These are phyloP conservation scores for Mactra quadrangularis DNA, from an alignment of 1,140 invertebrate genomes.

Conservation along the genomic window DNA sequence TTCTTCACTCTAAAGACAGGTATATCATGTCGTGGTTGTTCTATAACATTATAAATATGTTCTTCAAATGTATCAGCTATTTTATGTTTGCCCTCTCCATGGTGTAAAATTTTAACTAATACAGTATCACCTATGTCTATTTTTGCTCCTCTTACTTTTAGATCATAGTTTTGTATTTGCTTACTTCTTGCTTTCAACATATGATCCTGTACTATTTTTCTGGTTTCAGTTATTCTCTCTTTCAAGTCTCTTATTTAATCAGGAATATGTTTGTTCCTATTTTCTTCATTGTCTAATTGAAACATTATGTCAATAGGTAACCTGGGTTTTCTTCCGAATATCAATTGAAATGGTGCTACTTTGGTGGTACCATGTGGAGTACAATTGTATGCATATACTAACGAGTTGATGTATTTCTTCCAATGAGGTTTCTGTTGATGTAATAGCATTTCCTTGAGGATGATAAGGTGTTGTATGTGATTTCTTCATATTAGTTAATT, in stretches of 20 bases:
- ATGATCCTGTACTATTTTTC: slow-evolving; percentile 7
- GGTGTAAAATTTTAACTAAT: slow-evolving; percentile 12
- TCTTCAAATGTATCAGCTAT: slow-evolving; percentile 14
- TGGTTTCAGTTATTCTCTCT: neutral
- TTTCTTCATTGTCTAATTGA: neutral
- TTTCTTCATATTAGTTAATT: neutral
- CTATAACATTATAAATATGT: slow-evolving; percentile 17
- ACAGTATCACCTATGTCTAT: neutral
- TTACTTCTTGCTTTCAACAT: neutral
- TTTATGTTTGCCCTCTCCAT: slow-evolving; percentile 10
- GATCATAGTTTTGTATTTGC: slow-evolving; percentile 3
- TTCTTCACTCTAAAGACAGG: slow-evolving; percentile 2
- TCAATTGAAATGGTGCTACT: neutral
- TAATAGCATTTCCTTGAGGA: neutral
- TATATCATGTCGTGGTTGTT: slow-evolving; percentile 2
- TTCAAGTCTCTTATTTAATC: slow-evolving; percentile 12
- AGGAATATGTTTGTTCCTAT: neutral
- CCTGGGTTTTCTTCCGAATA: neutral
- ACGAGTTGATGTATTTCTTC: slow-evolving; percentile 17
- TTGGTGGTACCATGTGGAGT: neutral
- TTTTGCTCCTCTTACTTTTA: neutral
- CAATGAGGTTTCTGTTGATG: neutral
- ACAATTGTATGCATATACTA: slow-evolving; percentile 6
- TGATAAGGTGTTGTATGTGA: too few species aligned
- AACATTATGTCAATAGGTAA: neutral